Evolutionary conservation across 2,113 vertebrate genomes (phyloP), one percentile per base, ranked within the genome.

Genomic region (Clupea harengus): DNA sequence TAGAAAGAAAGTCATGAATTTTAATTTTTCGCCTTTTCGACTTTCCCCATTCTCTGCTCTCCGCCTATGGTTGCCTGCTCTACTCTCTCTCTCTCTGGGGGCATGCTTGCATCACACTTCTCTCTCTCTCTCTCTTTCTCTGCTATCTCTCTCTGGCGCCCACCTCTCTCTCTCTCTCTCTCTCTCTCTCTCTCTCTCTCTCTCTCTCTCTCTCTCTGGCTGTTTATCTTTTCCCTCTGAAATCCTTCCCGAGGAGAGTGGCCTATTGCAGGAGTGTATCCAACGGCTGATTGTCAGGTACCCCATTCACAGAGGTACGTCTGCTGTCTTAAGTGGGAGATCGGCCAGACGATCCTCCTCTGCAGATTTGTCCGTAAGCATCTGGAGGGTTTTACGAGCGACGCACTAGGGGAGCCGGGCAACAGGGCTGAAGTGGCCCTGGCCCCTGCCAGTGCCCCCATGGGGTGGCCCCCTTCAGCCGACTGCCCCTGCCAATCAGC

Each of bases 401-500:
- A 83, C 86, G 75, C 86, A 45, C 85, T 80, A 28, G 89, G 88
- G 89, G 88, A 85, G 82, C 82, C 72, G 84, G 85, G 81, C 20
- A 28, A 80, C 13, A 22, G 57, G 67, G 82, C 75, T 85, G 81
- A 87, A 85, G 86, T 67, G 88, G 84, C 57, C 22, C 39, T 83
- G 78, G 83, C 57, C 52, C 67, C 81, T 78, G 81, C 46, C 85
- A 25, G n/a, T 86, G 86, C 83, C 87, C 72, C 88, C 82, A 52
- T 86, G 89, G 87, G 86, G 87, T 86, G 78, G 25, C 52, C 81
- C 85, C 82, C 49, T 81, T 85, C 72, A 81, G 50, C 81, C 67
- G 82, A 86, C 28, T 15, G 85, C 84, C 72, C 85, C 83, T 32
- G 75, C 86, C 89, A 90, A 89, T 89, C 88, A 90, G 82, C 85